These are phyloP conservation scores for Sebastes ruberrimus DNA, from an alignment of 2,797 vertebrate species.

Conservation along the genomic window DNA sequence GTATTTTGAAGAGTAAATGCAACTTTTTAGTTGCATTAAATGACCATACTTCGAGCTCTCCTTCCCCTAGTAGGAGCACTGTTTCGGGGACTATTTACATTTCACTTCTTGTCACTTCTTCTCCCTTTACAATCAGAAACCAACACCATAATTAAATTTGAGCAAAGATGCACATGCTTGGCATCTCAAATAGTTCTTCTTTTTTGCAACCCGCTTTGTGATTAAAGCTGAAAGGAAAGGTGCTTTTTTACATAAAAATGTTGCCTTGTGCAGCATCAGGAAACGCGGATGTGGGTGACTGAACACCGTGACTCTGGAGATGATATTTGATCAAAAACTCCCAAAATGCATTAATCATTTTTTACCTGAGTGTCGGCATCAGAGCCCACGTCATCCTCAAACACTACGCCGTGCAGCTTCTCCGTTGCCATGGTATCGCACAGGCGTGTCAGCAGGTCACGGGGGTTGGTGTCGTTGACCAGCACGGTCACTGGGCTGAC, in stretches of 20 bases:
- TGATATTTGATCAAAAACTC: neutral
- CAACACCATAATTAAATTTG: constrained; percentile 36
- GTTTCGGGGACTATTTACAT: neutral
- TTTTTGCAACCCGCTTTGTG: neutral
- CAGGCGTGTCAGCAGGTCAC: constrained; percentile 91
- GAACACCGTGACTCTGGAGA: constrained; percentile 23
- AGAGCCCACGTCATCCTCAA: constrained; percentile 93
- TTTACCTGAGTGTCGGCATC: constrained; percentile 89
- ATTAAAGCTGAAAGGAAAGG: constrained; percentile 29
- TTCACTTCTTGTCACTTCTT: constrained; percentile 4
- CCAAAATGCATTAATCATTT: neutral
- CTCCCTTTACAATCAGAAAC: neutral
- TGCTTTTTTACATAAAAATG: constrained; percentile 11
- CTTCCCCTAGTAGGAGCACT: neutral
- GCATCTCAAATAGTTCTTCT: constrained; percentile 31
- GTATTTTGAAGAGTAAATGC: neutral
- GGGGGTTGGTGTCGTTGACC: constrained; percentile 95
- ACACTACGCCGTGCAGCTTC: constrained; percentile 92
- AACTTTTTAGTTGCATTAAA: neutral
- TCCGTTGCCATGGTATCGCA: constrained; percentile 89
- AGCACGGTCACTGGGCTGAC: constrained; percentile 92
- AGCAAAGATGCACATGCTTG: constrained; percentile 2
- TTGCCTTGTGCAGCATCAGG: constrained; percentile 19
- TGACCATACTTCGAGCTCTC: neutral
- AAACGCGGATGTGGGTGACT: constrained; percentile 9